Evolutionary conservation across 1,140 invertebrate genomes (phyloP).

Genomic region (Pentalonia nigronervosa): DNA sequence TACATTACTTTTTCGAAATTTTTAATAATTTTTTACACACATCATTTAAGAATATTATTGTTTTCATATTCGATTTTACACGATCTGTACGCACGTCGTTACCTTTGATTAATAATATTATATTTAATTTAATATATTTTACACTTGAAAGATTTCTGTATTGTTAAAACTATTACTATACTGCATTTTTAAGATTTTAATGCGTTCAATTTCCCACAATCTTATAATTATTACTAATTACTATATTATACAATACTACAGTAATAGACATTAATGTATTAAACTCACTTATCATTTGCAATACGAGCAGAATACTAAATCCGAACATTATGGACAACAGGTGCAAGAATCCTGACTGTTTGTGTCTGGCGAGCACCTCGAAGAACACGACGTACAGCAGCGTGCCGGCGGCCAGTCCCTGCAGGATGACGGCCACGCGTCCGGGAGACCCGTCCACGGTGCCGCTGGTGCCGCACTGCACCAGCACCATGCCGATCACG

Average conservation of each 20-base stretch:
- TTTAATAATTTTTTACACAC: background rate
- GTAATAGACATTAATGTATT: background rate
- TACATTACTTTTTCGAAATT: background rate
- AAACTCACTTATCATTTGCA: constrained; percentile 79
- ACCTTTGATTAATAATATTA: background rate
- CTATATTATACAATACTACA: too few relatives aligned
- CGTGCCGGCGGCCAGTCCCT: constrained; percentile 86
- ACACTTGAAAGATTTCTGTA: background rate
- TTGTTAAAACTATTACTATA: too few relatives aligned
- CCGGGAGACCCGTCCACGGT: constrained; percentile 52
- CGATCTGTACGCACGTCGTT: background rate
- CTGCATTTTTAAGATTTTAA: too few relatives aligned
- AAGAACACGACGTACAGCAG: constrained; percentile 91
- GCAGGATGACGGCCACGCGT: constrained; percentile 68
- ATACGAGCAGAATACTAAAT: constrained; percentile 79
- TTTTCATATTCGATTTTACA: background rate
- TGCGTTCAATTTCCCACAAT: too few relatives aligned
- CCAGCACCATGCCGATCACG: constrained; percentile 68
- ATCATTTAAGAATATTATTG: background rate
- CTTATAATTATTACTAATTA: too few relatives aligned
- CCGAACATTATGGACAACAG: constrained; percentile 76
- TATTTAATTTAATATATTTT: background rate
- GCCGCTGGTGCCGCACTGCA: constrained; percentile 63
- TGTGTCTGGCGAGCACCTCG: constrained; percentile 83
- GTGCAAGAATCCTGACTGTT: constrained; percentile 75